Conservation (phyloP, 2,888 invertebrate species). For the Epinotia ramella region DNA sequence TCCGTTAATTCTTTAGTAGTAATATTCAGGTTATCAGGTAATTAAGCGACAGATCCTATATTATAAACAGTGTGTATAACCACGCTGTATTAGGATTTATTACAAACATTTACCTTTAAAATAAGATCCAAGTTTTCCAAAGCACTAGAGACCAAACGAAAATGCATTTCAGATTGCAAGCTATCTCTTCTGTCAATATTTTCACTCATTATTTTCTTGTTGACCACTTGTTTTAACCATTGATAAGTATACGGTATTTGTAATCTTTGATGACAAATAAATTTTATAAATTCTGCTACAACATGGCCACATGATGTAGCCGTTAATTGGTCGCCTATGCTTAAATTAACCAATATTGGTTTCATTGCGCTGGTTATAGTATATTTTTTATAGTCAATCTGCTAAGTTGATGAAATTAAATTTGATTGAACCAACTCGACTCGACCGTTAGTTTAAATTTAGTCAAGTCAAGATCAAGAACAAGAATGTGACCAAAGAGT, state of each 20-base stretch:
- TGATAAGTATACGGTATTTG: constrained; percentile 83
- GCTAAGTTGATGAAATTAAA: not conserved
- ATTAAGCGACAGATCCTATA: no score
- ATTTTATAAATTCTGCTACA: constrained; percentile 84
- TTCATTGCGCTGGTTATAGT: constrained; percentile 50
- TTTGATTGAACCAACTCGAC: not conserved
- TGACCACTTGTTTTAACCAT: constrained; percentile 79
- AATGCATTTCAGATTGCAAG: constrained; percentile 76
- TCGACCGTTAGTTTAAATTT: constrained; percentile 9
- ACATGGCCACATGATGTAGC: constrained; percentile 84
- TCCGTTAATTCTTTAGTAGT: no score
- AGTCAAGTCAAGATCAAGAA: no score
- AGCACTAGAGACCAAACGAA: constrained; percentile 71
- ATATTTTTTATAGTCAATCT: not conserved
- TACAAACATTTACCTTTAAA: constrained; percentile 64
- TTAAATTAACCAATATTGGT: constrained; percentile 67
- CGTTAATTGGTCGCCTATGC: constrained; percentile 82
- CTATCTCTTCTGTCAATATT: constrained; percentile 63
- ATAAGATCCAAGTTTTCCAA: constrained; percentile 78
- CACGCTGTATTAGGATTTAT: not conserved
- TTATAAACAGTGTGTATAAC: not conserved
- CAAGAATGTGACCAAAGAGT: no score
- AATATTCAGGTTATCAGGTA: no score
- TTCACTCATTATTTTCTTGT: constrained; percentile 64
- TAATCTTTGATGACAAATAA: constrained; percentile 83